Base-by-base conservation (phyloP, 1,140 invertebrate genomes). In the Eueides isabella region DNA sequence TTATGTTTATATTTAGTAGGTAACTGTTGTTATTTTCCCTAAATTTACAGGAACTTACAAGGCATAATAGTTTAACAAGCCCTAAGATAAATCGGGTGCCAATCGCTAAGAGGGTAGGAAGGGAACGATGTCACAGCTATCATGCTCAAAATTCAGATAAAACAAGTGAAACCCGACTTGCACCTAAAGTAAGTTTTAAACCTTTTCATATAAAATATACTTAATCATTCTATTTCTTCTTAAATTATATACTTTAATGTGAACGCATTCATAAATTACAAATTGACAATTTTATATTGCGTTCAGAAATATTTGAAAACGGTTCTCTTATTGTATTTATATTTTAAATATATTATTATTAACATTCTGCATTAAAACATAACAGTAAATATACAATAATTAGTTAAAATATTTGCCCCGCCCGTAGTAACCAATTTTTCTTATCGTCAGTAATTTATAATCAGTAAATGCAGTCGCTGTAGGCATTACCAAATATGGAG, bases 401-500 rank as follows among this genome's bases (percentile, higher is more conserved):
- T 29, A 9, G 16, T 31, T 71, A 48, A 64, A 68, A 62, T 44
- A 63, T 23, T 74, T 29, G 38, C 33, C 29, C 29, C 14, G 44
- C 41, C 35, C 30, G 69, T 38, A 76, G 28, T 73, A n/a, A 31
- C 71, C n/a, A 66, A 72, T 75, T 63, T 35, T 55, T 38, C 66
- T 71, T 62, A 77, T 66, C 62, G 33, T 14, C 48, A 38, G 65
- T 44, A 80, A 77, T 85, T 83, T 85, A 84, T 82, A 83, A 81
- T 85, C 78, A 86, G 79, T 84, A 86, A 90, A 89, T 89, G 85
- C 84, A 89, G 88, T 83, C 77, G 82, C 89, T 88, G 86, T 88
- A 91, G 87, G 91, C 93, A 93, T 94, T 94, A 94, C 93, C 93
- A 94, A 94, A 93, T 94, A 94, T 93, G 93, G 93, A 92, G 92